phyloP scores from a whole-genome alignment of 2,113 vertebrate species.

The Sphyrna mokarran region DNA sequence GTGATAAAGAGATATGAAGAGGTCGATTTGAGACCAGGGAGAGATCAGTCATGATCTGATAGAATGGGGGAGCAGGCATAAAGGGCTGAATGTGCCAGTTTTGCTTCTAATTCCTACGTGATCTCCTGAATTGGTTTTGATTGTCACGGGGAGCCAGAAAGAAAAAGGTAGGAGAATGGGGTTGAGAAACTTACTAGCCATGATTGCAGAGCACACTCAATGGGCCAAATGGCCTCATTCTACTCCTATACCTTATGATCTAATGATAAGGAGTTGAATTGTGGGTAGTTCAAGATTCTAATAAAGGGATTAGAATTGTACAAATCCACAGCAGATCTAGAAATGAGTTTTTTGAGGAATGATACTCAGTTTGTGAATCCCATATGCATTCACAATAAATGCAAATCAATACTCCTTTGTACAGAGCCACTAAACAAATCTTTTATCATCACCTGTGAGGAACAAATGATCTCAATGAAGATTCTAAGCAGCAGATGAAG shows the following conservation, averaged over 20 bases:
- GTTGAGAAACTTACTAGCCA: too few species aligned
- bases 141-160: not conserved
- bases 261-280: not conserved
- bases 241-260: too few species aligned
- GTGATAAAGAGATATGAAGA: too few species aligned
- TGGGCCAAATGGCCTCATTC: too few species aligned
- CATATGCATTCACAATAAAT: not conserved
- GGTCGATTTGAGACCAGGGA: too few species aligned
- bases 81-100: too few species aligned
- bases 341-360: not conserved
- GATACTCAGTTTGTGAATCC: not conserved
- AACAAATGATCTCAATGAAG: not conserved
- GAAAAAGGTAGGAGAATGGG: too few species aligned
- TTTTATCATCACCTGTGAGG: not conserved
- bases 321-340: not conserved
- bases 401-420: not conserved
- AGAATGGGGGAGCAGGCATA: too few species aligned
- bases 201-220: too few species aligned
- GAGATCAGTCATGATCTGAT: too few species aligned
- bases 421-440: not conserved
- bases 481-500: not conserved
- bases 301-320: slow-evolving; percentile 6
- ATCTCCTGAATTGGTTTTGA: not conserved
- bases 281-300: not conserved
- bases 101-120: too few species aligned